phyloP scores from a whole-genome alignment of 2,113 vertebrate species.

The Menura novaehollandiae region DNA sequence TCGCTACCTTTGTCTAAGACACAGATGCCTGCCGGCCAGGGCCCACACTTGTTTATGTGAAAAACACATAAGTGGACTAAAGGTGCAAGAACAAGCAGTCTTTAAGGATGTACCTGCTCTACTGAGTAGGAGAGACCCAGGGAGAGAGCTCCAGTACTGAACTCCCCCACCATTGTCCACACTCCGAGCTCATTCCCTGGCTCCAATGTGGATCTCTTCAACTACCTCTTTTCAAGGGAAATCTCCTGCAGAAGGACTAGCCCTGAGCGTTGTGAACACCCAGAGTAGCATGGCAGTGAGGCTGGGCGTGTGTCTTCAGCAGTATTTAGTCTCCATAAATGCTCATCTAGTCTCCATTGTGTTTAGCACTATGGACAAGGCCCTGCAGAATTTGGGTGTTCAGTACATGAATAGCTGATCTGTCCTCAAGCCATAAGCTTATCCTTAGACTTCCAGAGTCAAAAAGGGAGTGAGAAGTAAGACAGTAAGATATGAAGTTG shows the following conservation, averaged over 20 bases:
- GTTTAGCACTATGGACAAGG: not conserved
- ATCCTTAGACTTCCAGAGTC: not conserved
- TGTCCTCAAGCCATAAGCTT: not conserved
- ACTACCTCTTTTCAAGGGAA: not conserved
- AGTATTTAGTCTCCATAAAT: not conserved
- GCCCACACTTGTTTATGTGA: not conserved
- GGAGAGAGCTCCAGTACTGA: not conserved
- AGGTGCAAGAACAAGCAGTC: not conserved
- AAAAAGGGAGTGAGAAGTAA: not conserved
- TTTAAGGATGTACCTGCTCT: not conserved
- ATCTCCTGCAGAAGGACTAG: not conserved
- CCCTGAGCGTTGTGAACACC: not conserved
- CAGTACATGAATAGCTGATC: not conserved
- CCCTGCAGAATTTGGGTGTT: not conserved
- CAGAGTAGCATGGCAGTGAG: not conserved
- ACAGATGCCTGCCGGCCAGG: not conserved
- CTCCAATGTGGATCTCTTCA: not conserved
- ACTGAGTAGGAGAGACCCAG: not conserved
- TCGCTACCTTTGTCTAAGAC: not conserved
- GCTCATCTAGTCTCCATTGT: not conserved
- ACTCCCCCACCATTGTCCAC: fast-evolving
- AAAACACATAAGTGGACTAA: not conserved
- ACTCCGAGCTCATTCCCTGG: not conserved
- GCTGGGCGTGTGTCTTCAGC: not conserved
- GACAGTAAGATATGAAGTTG: not conserved